phyloP scores from a whole-genome alignment of 64 coral and sea anemone species.

The Orbicella faveolata region DNA sequence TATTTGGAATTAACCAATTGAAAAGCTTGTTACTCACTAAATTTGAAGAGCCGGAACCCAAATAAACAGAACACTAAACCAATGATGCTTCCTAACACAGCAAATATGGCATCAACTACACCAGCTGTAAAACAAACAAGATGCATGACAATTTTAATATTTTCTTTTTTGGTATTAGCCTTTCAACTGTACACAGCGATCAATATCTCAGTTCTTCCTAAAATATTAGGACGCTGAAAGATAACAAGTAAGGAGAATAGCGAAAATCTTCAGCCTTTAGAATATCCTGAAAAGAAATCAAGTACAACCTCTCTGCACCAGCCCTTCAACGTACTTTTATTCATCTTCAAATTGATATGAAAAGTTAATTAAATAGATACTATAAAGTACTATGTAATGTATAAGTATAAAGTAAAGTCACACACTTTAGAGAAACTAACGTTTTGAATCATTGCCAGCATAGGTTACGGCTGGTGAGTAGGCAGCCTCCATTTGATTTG shows the following conservation, averaged over 20 bases:
- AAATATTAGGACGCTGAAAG: too few species aligned
- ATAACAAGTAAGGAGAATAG: too few species aligned
- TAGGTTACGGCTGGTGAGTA: slow-evolving; percentile 85
- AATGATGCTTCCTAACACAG: slow-evolving; percentile 59
- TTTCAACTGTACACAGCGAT: too few species aligned
- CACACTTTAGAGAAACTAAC: not conserved
- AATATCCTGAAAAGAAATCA: not conserved
- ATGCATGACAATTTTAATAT: not conserved
- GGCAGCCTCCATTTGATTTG: slow-evolving; percentile 64
- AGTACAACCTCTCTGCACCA: too few species aligned
- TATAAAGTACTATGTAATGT: too few species aligned
- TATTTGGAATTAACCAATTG: too few species aligned
- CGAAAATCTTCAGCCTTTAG: not conserved
- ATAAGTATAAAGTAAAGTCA: too few species aligned
- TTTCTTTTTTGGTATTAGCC: too few species aligned
- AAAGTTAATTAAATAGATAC: too few species aligned
- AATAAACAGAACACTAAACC: slow-evolving; percentile 72
- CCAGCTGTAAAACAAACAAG: slow-evolving; percentile 42
- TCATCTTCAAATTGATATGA: too few species aligned
- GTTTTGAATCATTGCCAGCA: slow-evolving; percentile 21
- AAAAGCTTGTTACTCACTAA: slow-evolving; percentile 43
- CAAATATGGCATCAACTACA: slow-evolving; percentile 65
- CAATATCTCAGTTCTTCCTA: too few species aligned
- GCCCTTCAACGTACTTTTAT: too few species aligned
- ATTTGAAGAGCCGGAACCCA: slow-evolving; percentile 75